Evolutionary conservation across 2,888 invertebrate species (phyloP).

Genomic region (Parthenolecanium corni): DNA sequence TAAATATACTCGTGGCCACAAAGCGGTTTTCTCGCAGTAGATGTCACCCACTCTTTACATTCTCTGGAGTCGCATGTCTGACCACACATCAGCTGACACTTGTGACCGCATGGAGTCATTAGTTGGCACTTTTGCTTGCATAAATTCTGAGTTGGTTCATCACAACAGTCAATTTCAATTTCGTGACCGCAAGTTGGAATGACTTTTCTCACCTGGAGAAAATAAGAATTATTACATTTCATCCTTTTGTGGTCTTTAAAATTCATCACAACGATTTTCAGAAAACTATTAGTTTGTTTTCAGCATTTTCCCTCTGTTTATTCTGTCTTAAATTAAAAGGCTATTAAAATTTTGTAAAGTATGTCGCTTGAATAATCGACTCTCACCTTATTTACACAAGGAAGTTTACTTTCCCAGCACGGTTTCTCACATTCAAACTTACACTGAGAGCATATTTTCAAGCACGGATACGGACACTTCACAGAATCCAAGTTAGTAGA

Average conservation of each 20-base stretch:
- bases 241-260: too few relatives aligned
- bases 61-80: constrained; percentile 37
- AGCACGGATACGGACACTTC: constrained; percentile 43
- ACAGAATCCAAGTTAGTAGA: constrained; percentile 39
- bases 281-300: too few relatives aligned
- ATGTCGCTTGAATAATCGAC: too few relatives aligned
- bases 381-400: background rate
- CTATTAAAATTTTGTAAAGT: too few relatives aligned
- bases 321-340: too few relatives aligned
- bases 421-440: constrained; percentile 37
- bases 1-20: constrained; percentile 42
- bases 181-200: constrained; percentile 33
- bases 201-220: constrained; percentile 30
- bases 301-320: too few relatives aligned
- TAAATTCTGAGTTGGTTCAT: constrained; percentile 35
- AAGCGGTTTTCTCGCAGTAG: constrained; percentile 36
- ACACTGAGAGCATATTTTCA: constrained; percentile 38
- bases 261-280: too few relatives aligned
- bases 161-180: constrained; percentile 39
- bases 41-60: constrained; percentile 38
- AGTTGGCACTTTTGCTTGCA: constrained; percentile 43
- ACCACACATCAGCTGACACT: constrained; percentile 41
- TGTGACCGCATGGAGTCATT: constrained; percentile 44
- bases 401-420: background rate
- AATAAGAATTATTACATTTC: too few relatives aligned